These are phyloP conservation scores for Polyploca ridens DNA, from an alignment of 2,888 invertebrate genomes.

Conservation along the genomic window DNA sequence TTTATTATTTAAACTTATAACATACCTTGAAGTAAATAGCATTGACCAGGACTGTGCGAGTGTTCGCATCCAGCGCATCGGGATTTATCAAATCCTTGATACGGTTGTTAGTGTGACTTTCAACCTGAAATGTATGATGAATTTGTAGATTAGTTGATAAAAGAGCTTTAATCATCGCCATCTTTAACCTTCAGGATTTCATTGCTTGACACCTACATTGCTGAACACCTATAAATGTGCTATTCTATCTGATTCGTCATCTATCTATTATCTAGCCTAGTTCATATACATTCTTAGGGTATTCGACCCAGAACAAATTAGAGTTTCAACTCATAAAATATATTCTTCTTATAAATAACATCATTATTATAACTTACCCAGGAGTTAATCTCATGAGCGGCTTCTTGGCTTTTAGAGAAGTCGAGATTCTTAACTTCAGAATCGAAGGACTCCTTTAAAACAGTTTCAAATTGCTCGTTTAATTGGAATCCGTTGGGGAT, in stretches of 20 bases:
- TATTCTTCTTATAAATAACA: no score
- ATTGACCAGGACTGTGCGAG: conserved; percentile 90
- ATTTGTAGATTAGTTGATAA: neutral
- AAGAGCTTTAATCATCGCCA: no score
- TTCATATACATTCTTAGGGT: no score
- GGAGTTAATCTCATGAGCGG: conserved; percentile 87
- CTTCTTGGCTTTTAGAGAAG: conserved; percentile 76
- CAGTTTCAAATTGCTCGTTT: conserved; percentile 79
- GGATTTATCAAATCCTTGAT: conserved; percentile 85
- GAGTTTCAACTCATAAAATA: no score
- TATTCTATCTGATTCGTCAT: no score
- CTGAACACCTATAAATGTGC: no score
- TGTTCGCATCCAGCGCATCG: conserved; percentile 73
- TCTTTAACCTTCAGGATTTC: no score
- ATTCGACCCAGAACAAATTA: no score
- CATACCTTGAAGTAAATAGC: conserved; percentile 93
- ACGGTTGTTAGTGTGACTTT: conserved; percentile 68
- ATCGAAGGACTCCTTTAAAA: conserved; percentile 83
- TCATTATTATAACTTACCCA: conserved; percentile 83
- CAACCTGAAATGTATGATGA: conserved; percentile 57
- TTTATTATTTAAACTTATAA: neutral
- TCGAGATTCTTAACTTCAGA: conserved; percentile 86
- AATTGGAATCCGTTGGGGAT: conserved; percentile 77
- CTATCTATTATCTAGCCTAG: no score
- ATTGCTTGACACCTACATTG: no score